phyloP scores from a whole-genome alignment of 2,113 vertebrate genomes.

The Plestiodon gilberti region DNA sequence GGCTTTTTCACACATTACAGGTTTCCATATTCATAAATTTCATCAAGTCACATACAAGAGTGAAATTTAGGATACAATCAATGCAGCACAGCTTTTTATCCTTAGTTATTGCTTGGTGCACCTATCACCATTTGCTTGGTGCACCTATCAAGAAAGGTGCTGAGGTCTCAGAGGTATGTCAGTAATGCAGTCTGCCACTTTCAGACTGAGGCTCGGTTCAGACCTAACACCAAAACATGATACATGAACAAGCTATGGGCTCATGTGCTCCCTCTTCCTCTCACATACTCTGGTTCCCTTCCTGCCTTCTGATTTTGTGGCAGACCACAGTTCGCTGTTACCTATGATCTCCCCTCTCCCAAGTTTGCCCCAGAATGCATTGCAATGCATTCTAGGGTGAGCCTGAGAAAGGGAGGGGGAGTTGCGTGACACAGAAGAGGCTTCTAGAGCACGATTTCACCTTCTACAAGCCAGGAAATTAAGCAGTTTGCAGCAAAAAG shows the following conservation, averaged over 20 bases:
- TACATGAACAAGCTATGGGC: neutral
- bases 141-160: constrained; percentile 12
- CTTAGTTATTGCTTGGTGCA: constrained; percentile 13
- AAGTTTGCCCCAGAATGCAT: no score
- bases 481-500: no score
- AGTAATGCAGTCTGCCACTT: neutral
- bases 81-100: constrained; percentile 36
- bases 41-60: constrained; percentile 17
- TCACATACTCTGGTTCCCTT: no score
- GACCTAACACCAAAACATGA: neutral
- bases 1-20: neutral
- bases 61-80: neutral
- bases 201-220: neutral
- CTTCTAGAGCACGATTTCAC: no score
- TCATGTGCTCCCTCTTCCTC: neutral
- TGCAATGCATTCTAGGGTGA: no score
- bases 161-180: constrained; percentile 26
- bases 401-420: no score
- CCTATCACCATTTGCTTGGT: neutral
- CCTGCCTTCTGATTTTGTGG: neutral
- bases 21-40: constrained; percentile 21
- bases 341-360: neutral
- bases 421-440: no score
- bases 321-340: neutral
- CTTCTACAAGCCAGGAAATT: no score